Conservation (phyloP, 2,113 vertebrate species). For the Coptodon bakossiorum region DNA sequence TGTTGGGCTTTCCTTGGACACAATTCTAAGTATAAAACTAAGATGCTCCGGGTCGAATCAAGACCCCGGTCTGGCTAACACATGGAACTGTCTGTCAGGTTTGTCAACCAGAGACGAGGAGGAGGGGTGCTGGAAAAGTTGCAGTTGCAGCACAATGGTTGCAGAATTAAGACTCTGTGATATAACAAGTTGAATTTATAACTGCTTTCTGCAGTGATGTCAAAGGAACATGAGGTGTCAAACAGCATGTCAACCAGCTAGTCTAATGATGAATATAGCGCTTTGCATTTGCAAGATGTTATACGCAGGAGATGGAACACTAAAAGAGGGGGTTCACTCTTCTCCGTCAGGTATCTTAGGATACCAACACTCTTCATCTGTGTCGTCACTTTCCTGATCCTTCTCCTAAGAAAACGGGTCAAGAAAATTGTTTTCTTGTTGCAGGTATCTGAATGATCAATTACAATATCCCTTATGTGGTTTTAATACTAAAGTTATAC, state of each 20-base stretch:
- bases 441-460: neutral
- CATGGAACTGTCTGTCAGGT: constrained; percentile 57
- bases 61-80: constrained; percentile 10
- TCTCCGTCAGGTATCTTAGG: constrained; percentile 71
- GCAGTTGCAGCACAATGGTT: constrained; percentile 26
- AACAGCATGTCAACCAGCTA: neutral
- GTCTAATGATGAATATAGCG: neutral
- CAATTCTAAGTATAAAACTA: constrained; percentile 32
- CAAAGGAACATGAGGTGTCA: neutral
- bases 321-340: neutral
- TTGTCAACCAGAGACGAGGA: neutral
- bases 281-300: neutral
- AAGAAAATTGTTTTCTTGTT: neutral
- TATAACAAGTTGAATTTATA: constrained; percentile 18
- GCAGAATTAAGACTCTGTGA: constrained; percentile 24
- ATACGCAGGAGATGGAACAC: neutral
- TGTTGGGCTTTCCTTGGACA: constrained; percentile 33
- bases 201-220: neutral
- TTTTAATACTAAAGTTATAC: neutral
- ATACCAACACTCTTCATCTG: constrained; percentile 92
- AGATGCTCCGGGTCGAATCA: neutral
- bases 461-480: neutral
- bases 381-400: constrained; percentile 81
- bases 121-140: constrained; percentile 17
- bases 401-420: constrained; percentile 61